Evolutionary conservation across 2,797 vertebrate species (phyloP).

Genomic region (Fratercula arctica): DNA sequence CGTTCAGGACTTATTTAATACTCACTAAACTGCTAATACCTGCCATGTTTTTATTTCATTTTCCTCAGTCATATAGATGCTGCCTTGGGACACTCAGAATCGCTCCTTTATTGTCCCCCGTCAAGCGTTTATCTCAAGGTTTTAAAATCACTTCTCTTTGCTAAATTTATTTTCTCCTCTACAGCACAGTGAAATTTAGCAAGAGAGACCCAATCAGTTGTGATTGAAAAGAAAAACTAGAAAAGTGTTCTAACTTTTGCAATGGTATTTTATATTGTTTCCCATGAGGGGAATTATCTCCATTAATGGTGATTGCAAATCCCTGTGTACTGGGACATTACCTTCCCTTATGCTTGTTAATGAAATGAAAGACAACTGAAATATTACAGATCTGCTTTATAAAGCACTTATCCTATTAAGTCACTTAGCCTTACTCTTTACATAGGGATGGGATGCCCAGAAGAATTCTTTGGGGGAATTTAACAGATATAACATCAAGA

Average conservation of each 20-base stretch:
- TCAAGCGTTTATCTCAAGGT: background rate
- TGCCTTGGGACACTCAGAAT: background rate
- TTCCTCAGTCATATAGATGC: background rate
- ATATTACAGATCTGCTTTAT: constrained; percentile 12
- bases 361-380: constrained; percentile 49
- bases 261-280: background rate
- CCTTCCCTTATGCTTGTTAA: constrained; percentile 16
- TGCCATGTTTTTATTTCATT: background rate
- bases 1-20: background rate
- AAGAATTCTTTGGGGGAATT: background rate
- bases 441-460: background rate
- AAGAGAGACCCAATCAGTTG: background rate
- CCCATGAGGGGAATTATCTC: constrained; percentile 8
- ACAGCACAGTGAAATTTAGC: background rate
- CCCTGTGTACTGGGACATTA: background rate
- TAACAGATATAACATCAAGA: background rate
- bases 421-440: background rate
- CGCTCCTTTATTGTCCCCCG: background rate
- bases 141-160: background rate
- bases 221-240: background rate
- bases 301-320: constrained; percentile 29
- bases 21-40: background rate
- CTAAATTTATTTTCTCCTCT: background rate
- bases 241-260: background rate
- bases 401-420: constrained; percentile 30